Base-by-base conservation (phyloP, 2,888 invertebrate genomes). In the Cremastobaeus sp. region DNA sequence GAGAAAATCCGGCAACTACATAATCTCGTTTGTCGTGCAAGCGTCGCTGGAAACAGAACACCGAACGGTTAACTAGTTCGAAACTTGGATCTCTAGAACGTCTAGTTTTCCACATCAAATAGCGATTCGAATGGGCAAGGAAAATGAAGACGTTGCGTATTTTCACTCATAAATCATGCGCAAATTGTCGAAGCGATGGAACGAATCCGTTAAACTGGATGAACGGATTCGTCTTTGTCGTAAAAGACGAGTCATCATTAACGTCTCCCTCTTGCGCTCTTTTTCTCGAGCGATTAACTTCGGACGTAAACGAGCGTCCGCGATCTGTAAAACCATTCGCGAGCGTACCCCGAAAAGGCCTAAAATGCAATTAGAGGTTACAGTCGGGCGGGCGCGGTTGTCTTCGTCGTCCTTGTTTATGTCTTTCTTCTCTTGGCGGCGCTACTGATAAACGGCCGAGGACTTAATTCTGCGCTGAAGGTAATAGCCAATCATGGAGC, bases 401-500 rank as follows among this genome's bases (percentile, higher is more conserved):
- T 76, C 54, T 57, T 43, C 57, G 41, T 48, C 50, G 11, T 39
- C 48, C 35, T 62, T 65, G 64, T 64, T 48, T 48, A 47, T 68
- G 47, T 66, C 55, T 50, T 45, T 66, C 64, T 59, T 62, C 48
- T 43, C 20, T 11, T 39, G 41, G 34, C 57, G 62, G 54, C 28
- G 47, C 71, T 62, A 35, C 57, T 62, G 60, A 68, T 52, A 60
- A 77, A 50, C 70, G 68, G 64, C 62, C 65, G 64, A 66, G 55
- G 66, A 70, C 85, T 85, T 83, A 84, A 86, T 86, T 82, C 81
- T 78, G 81, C 80, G 80, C 74, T 43, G 79, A 84, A 82, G 82
- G 83, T 86, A 87, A 87, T 86, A 84, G 86, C 86, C 86, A 87
- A 87, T 86, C 87, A 87, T 6, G 81, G 79, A 81, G 78, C 78